phyloP scores from a whole-genome alignment of 2,888 invertebrate genomes.

The Parascotia fuliginaria region DNA sequence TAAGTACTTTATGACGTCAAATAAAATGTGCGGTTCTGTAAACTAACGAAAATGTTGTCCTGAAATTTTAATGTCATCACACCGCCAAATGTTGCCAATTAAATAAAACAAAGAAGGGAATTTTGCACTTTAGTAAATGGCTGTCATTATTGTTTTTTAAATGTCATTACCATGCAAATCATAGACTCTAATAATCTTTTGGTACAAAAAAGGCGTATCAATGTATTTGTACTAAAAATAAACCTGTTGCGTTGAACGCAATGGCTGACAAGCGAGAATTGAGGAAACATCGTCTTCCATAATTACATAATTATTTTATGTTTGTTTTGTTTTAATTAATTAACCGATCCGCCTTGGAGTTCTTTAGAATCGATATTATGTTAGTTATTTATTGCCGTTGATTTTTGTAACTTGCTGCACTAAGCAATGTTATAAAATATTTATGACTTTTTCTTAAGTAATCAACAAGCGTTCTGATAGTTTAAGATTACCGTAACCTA shows the following conservation, averaged over 20 bases:
- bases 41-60: not conserved
- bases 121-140: slow-evolving; percentile 21
- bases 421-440: no score
- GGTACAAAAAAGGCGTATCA: slow-evolving; percentile 3
- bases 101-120: slow-evolving; percentile 9
- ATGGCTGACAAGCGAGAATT: slow-evolving; percentile 18
- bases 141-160: slow-evolving; percentile 9
- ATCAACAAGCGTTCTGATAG: no score
- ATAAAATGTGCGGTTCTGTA: no score
- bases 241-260: slow-evolving; percentile 27
- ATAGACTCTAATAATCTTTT: not conserved
- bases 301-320: slow-evolving; percentile 46
- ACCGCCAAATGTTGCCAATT: not conserved
- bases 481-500: no score
- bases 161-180: slow-evolving; percentile 28
- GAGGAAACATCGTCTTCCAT: slow-evolving; percentile 42
- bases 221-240: slow-evolving; percentile 20
- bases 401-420: slow-evolving; percentile 16
- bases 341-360: slow-evolving; percentile 51
- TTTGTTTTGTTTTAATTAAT: slow-evolving; percentile 60
- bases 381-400: slow-evolving; percentile 31
- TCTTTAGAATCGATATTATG: slow-evolving; percentile 28
- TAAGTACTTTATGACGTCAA: no score
- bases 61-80: not conserved
- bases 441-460: no score